Evolutionary conservation across 2,797 vertebrate species (phyloP).

Genomic region (Neosilurus hyrtlii): DNA sequence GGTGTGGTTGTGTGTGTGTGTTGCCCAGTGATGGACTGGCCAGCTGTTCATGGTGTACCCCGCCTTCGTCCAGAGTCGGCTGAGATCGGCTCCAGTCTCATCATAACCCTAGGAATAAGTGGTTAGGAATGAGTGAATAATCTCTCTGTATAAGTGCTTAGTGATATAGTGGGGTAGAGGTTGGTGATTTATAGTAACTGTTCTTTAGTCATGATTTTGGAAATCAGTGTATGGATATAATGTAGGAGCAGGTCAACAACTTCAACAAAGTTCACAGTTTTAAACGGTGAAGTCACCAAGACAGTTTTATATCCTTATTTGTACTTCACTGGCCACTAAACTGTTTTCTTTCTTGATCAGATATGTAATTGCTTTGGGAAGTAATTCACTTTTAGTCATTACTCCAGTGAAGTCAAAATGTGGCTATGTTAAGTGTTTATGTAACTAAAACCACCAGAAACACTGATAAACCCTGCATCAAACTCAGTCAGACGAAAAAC

Average conservation of each 20-base stretch:
- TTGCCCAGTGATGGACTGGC: too few relatives aligned
- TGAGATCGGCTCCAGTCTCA: too few relatives aligned
- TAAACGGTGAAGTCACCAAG: not conserved
- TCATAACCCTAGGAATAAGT: too few relatives aligned
- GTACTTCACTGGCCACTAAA: not conserved
- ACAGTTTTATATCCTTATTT: not conserved
- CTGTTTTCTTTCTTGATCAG: not conserved
- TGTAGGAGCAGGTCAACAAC: not conserved
- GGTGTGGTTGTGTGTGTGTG: too few relatives aligned
- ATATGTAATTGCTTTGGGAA: constrained; percentile 14
- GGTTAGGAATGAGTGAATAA: too few relatives aligned
- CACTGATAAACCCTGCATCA: not conserved
- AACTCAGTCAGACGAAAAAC: not conserved
- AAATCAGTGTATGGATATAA: not conserved
- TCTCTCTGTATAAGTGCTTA: not conserved
- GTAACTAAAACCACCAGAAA: not conserved
- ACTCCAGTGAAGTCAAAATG: not conserved
- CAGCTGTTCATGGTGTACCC: too few relatives aligned
- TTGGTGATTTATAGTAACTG: not conserved
- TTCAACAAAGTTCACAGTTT: not conserved
- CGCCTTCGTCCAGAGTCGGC: too few relatives aligned
- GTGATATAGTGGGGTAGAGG: too few relatives aligned
- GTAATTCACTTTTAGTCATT: not conserved
- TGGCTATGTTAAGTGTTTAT: not conserved
- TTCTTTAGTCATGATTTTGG: too few relatives aligned